Conservation (phyloP, 2,113 vertebrate species). For the Seriola rivoliana region DNA sequence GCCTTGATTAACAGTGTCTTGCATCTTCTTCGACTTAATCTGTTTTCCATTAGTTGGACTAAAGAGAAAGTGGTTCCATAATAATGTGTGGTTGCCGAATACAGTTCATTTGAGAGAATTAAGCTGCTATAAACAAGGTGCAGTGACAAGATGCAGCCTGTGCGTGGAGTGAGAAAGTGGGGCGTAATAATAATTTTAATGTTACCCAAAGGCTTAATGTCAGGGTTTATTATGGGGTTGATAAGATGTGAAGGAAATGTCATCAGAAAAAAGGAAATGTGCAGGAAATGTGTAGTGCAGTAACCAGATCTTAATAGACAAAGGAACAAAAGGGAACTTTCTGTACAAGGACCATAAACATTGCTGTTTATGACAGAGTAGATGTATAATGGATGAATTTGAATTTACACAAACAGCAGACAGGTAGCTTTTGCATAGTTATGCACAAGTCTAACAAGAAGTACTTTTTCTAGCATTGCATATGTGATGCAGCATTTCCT, state of each 20-base stretch:
- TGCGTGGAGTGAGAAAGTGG: background rate
- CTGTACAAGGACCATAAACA: background rate
- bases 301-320: background rate
- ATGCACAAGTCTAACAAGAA: background rate
- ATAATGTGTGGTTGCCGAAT: slow-evolving; percentile 11
- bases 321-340: background rate
- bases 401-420: background rate
- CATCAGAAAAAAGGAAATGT: background rate
- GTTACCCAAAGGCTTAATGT: background rate
- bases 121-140: slow-evolving; percentile 10
- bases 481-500: slow-evolving; percentile 14
- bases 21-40: slow-evolving; percentile 21
- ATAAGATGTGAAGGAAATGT: slow-evolving; percentile 3
- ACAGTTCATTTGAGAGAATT: slow-evolving; percentile 13
- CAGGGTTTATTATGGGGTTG: background rate
- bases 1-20: slow-evolving; percentile 29
- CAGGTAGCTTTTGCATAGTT: slow-evolving; percentile 2
- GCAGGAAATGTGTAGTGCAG: background rate
- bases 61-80: slow-evolving; percentile 10
- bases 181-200: slow-evolving; percentile 4
- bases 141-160: slow-evolving; percentile 2
- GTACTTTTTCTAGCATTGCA: background rate
- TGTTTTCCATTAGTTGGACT: slow-evolving; percentile 24
- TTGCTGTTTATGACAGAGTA: background rate
- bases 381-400: background rate